Base-by-base conservation (phyloP, 2,113 vertebrate genomes). In the Cygnus buccinator region DNA sequence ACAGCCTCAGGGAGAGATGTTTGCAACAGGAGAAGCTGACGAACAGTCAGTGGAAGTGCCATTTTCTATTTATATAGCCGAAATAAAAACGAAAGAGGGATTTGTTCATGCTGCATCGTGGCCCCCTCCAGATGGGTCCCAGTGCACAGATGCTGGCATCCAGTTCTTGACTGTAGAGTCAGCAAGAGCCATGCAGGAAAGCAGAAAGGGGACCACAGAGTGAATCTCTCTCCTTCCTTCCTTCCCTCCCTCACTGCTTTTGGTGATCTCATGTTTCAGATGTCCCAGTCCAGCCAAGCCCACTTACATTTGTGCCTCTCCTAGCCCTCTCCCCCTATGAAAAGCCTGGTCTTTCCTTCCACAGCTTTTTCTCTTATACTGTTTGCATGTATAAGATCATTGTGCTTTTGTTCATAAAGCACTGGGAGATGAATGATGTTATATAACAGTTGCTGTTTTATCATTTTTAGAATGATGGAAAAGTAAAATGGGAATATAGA, bases 381-480 rank as follows among this genome's bases (percentile, higher is more conserved):
- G 61, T 70, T 72, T 62, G 13, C 26, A 19, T 28, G 52, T 0
- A 84, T 41, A 71, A 72, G 35, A 82, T 21, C 16, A 13, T 2
- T 48, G 57, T 44, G 6, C 72, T 55, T 66, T 44, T 90, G 76
- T 55, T 81, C 41, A 54, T 2, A 86, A 84, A 86, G 85, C 1
- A 1, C 57, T 6, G 1, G 75, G 55, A 87, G 43, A 33, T 68
- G 75, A 63, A 90, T 37, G 46, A 21, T 52, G 35, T 96, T 96
- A 96, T 4, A 0, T 94, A 95, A 96, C 80, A 81, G 79, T 39
- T 85, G 54, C 44, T 50, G 44, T n/a, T n/a, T 66, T 33, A 82
- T 17, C 6, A 2, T 54, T 82, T 90, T 85, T 19, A 65, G 43
- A 79, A 89, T 70, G 89, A 92, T 52, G 54, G 65, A 71, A n/a